phyloP scores from a whole-genome alignment of 64 coral and sea anemone genomes.

The Dendronephthya gigantea region DNA sequence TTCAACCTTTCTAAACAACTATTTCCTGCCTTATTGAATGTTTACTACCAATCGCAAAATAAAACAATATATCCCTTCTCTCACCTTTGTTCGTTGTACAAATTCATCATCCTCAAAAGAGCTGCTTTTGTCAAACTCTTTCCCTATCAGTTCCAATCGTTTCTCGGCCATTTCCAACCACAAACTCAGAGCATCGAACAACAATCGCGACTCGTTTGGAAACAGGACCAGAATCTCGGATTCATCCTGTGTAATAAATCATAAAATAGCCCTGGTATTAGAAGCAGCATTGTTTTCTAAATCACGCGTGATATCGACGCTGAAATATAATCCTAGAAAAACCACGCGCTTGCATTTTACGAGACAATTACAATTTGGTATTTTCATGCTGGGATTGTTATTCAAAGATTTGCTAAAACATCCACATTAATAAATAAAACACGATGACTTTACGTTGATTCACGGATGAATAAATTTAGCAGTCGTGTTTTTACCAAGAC shows the following conservation, averaged over 20 bases:
- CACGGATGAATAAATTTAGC: background rate
- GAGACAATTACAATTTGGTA: background rate
- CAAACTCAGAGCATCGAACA: background rate
- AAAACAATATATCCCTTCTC: too few relatives aligned
- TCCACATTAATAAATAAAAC: background rate
- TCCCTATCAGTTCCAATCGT: background rate
- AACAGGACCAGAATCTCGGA: background rate
- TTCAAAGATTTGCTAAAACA: background rate
- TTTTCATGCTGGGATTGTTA: background rate
- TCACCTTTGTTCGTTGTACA: background rate
- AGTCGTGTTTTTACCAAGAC: background rate
- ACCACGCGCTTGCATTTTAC: too few relatives aligned
- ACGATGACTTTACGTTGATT: background rate
- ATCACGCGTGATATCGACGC: too few relatives aligned
- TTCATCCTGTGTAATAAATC: background rate
- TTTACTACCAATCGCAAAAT: too few relatives aligned
- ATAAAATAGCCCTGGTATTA: background rate
- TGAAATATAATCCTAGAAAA: too few relatives aligned
- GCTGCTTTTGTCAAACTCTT: background rate
- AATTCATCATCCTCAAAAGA: background rate
- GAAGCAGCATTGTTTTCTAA: too few relatives aligned
- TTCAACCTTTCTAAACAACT: too few relatives aligned
- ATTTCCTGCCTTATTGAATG: too few relatives aligned
- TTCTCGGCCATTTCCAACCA: background rate
- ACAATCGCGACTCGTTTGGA: background rate